phyloP scores from a whole-genome alignment of 2,797 vertebrate species.

The Pogonophryne albipinna region DNA sequence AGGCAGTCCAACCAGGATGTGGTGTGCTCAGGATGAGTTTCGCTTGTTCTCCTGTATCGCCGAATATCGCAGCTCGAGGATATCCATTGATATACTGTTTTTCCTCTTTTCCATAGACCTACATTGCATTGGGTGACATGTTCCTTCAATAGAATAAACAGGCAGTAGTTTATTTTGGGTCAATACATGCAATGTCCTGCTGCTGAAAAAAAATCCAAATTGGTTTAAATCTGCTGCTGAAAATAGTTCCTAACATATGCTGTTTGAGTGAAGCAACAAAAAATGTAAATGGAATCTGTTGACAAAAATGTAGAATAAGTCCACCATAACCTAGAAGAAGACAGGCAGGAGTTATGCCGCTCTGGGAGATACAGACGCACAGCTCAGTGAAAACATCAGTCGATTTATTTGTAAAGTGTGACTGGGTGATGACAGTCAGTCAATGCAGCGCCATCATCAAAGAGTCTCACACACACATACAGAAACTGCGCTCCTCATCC shows the following conservation, averaged over 20 bases:
- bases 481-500: conserved; percentile 16
- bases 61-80: too few species aligned
- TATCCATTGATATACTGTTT: too few species aligned
- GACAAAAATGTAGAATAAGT: neutral
- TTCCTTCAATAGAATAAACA: neutral
- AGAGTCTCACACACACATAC: conserved; percentile 28
- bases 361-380: neutral
- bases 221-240: neutral
- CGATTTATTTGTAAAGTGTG: conserved; percentile 35
- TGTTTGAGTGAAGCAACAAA: neutral
- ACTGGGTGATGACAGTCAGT: conserved; percentile 51
- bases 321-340: neutral
- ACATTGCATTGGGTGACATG: neutral
- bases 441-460: conserved; percentile 49
- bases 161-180: neutral
- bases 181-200: neutral
- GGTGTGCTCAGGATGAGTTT: too few species aligned
- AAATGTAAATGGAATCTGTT: neutral
- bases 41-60: too few species aligned
- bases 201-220: neutral
- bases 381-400: conserved; percentile 9
- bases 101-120: neutral
- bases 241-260: neutral
- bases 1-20: too few species aligned
- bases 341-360: neutral